Evolutionary conservation across 1,140 invertebrate species (phyloP), one percentile per base, ranked within the genome.

Genomic region (Sipha flava): DNA sequence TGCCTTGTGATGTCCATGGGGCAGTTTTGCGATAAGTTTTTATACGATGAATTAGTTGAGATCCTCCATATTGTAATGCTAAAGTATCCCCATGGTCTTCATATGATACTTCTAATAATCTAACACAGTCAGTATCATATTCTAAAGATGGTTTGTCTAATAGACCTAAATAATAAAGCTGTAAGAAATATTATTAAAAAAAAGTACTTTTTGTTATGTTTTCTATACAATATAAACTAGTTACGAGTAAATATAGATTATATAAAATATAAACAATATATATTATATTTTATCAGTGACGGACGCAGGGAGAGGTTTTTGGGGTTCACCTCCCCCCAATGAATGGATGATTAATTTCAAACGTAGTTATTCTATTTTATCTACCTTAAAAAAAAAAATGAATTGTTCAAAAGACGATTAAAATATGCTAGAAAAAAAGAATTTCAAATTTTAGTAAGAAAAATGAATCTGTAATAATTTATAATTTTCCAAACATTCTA

Each of bases 81-180:
- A 99, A 87, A 0, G 96, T 99, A 87, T 99, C 97, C 0, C 98
- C 98, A 85, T 99, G 97, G 87, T 99, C 97, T 87, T 99, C 98
- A 84, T 98, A 99, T 52, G 99, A 86, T 84, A 95, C 95, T 87
- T 99, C 97, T 34, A 99, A 86, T 89, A 98, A 94, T 81, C 96
- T 87, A 1, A 96, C 93, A 85, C 94, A 96, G 86, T 98, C 97
- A 5, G 95, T 95, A 84, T 98, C 97, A 87, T 97, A 98, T 84
- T 97, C 93, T 52, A 98, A 87, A 77, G 91, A 90, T 0, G 95
- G 93, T 34, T 90, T 90, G 77, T 92, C 91, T 2, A 99, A 85
- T 37, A 99, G 90, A 14, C 97, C 97, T 59, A 99, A 85, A 3
- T 92, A 90, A 85, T 92, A 92, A 16, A 98, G 84, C 89, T 98